Conservation (phyloP, 2,113 vertebrate genomes). For the Clinocottus analis region DNA sequence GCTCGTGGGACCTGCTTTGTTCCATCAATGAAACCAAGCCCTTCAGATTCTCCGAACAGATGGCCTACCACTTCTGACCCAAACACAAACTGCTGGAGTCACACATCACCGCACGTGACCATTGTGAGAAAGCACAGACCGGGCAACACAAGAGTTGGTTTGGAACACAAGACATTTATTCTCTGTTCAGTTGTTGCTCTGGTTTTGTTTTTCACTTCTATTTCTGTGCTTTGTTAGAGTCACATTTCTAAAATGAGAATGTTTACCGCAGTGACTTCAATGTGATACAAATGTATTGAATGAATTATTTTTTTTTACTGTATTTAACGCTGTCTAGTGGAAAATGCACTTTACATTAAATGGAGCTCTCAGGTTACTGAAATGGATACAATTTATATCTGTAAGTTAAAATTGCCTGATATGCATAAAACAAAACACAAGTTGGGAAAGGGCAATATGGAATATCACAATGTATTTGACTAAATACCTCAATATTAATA, state of each 20-base stretch:
- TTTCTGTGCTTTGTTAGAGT: conserved; percentile 16
- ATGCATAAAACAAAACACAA: too few relatives aligned
- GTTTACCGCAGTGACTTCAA: conserved; percentile 45
- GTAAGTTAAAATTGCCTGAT: too few relatives aligned
- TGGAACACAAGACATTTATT: background rate
- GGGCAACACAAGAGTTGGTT: background rate
- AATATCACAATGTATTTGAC: background rate
- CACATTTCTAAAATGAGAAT: background rate
- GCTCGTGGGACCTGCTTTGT: conserved; percentile 84
- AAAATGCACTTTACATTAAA: conserved; percentile 44
- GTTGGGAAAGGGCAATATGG: background rate
- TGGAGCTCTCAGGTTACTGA: too few relatives aligned
- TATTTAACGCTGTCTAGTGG: conserved; percentile 6
- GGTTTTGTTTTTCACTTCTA: background rate
- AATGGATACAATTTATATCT: too few relatives aligned
- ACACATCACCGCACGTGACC: background rate
- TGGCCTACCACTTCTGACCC: conserved; percentile 80
- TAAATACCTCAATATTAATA: background rate
- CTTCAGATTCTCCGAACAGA: conserved; percentile 86
- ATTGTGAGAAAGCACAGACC: background rate
- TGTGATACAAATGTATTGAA: conserved; percentile 4
- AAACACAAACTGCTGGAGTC: background rate
- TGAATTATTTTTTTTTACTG: conserved; percentile 6
- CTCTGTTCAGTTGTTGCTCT: background rate
- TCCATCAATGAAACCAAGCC: conserved; percentile 82